A percentile compares a stretch with the other conserved stretches of the same genome.
Evolutionary conservation across 2,888 invertebrate genomes (phyloP).

Genomic region (Eupithecia abbreviata): DNA sequence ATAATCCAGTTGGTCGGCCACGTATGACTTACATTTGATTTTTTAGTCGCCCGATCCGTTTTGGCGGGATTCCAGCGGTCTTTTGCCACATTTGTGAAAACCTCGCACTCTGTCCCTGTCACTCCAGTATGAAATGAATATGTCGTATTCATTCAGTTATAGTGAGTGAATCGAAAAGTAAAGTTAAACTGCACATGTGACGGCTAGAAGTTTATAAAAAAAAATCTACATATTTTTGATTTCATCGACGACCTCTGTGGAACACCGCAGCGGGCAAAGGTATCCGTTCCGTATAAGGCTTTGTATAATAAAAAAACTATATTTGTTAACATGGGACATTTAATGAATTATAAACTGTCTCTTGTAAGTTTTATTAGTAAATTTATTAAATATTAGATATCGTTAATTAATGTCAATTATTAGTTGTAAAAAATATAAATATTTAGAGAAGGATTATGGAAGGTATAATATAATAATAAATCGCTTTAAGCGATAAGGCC

Average conservation of each 20-base stretch:
- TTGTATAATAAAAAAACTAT: too few species aligned
- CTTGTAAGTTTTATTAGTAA: too few species aligned
- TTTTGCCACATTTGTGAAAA: slow-evolving; percentile 41
- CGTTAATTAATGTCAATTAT: too few species aligned
- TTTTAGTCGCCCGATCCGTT: slow-evolving; percentile 38
- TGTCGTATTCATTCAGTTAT: slow-evolving; percentile 20
- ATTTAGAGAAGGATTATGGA: too few species aligned
- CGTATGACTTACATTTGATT: slow-evolving; percentile 35
- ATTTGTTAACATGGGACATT: too few species aligned
- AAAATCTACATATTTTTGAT: too few species aligned
- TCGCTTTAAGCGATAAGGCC: too few species aligned
- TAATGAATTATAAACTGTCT: too few species aligned
- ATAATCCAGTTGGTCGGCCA: slow-evolving; percentile 40
- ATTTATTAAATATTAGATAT: too few species aligned
- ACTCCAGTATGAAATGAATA: slow-evolving; percentile 27
- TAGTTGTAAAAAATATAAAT: too few species aligned
- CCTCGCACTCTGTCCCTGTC: slow-evolving; percentile 34
- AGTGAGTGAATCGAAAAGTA: slow-evolving; percentile 27
- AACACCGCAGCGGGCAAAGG: not conserved
- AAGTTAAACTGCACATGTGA: slow-evolving; percentile 31
- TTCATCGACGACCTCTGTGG: not conserved
- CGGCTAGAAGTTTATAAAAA: slow-evolving; percentile 13
- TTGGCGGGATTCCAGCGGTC: slow-evolving; percentile 41
- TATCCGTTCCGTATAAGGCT: not conserved
- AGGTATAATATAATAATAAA: too few species aligned